These are phyloP conservation scores for Eulemur macaco DNA, from an alignment of 2,113 vertebrate genomes.

Conservation along the genomic window DNA sequence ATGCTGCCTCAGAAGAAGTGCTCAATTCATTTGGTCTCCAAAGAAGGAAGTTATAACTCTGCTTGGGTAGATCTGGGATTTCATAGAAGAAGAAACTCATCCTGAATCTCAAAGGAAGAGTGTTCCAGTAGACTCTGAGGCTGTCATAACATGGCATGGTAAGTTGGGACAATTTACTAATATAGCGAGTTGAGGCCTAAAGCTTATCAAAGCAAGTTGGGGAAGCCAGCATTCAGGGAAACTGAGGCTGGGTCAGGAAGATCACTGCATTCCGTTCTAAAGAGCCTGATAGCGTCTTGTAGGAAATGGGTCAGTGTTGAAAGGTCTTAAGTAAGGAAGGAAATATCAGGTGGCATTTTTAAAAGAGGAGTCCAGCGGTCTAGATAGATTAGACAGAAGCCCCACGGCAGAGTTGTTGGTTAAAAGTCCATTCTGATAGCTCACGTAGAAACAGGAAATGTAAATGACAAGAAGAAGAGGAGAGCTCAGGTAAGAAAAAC, in stretches of 20 bases:
- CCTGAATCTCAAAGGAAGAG: neutral
- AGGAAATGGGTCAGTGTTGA: neutral
- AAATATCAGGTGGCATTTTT: neutral
- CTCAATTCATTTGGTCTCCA: neutral
- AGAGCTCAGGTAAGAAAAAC: too few relatives aligned
- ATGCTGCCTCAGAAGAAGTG: neutral
- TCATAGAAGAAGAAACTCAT: neutral
- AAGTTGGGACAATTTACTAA: neutral
- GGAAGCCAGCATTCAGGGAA: too few relatives aligned
- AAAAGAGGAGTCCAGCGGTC: neutral
- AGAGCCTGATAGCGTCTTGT: neutral
- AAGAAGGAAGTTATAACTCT: neutral
- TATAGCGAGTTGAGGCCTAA: neutral
- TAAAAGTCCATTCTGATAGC: neutral
- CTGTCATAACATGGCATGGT: neutral
- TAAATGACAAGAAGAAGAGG: neutral
- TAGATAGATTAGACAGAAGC: neutral
- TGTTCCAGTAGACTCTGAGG: neutral
- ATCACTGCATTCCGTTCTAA: neutral
- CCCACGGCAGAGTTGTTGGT: too few relatives aligned
- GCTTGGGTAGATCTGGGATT: neutral
- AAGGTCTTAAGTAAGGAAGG: neutral
- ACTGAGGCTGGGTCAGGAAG: too few relatives aligned
- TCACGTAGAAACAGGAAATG: neutral
- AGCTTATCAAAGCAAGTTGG: neutral